Conservation (phyloP, 2,888 invertebrate species). For the Pollenia labialis region DNA sequence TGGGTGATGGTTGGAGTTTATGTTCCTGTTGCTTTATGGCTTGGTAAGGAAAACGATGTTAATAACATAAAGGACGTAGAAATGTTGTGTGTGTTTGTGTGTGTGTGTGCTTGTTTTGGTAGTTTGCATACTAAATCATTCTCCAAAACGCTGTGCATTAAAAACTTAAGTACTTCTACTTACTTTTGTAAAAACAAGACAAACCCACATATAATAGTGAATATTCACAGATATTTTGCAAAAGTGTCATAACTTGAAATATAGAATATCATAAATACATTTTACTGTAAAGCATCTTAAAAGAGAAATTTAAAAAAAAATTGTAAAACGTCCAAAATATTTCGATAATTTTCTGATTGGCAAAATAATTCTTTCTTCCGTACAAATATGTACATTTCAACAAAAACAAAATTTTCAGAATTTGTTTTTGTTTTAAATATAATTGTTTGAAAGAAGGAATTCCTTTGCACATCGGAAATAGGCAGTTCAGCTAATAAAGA, state of each 20-base stretch:
- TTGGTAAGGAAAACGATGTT: slow-evolving; percentile 66
- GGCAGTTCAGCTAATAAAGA: too few species aligned
- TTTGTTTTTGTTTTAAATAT: too few species aligned
- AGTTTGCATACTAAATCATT: slow-evolving; percentile 33
- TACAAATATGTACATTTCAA: too few species aligned
- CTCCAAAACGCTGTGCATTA: slow-evolving; percentile 36
- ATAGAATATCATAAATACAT: too few species aligned
- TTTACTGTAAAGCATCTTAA: too few species aligned
- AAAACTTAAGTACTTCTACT: slow-evolving; percentile 46
- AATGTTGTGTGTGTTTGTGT: slow-evolving; percentile 48
- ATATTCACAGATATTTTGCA: neutral
- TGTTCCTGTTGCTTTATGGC: slow-evolving; percentile 67
- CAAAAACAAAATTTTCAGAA: too few species aligned
- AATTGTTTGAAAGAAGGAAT: too few species aligned
- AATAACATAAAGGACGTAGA: slow-evolving; percentile 69
- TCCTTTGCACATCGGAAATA: too few species aligned
- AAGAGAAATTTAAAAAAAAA: too few species aligned
- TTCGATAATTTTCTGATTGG: too few species aligned
- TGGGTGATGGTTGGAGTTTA: slow-evolving; percentile 72
- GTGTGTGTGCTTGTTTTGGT: slow-evolving; percentile 12
- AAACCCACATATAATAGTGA: neutral
- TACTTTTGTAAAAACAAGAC: slow-evolving; percentile 13
- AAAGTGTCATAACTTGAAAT: neutral
- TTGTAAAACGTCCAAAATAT: too few species aligned
- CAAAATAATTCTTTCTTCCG: too few species aligned